Percentiles rank a stretch among this genome's conserved stretches.
These are phyloP conservation scores for Drosophila lacteicornis DNA, from an alignment of 1,140 invertebrate genomes.

Conservation along the genomic window DNA sequence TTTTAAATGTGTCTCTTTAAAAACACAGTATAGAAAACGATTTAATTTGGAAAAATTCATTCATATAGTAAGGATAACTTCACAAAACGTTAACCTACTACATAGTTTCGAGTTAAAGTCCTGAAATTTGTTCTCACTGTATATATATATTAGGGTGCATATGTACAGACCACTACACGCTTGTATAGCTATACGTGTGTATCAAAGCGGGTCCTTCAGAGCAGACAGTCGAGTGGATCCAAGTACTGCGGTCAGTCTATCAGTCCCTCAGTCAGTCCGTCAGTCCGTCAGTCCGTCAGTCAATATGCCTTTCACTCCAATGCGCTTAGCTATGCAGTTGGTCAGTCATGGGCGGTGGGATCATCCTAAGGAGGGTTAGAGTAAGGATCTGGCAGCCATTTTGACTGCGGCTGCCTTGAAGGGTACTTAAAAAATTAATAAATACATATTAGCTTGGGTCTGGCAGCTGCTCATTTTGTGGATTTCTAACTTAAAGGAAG, in stretches of 20 bases:
- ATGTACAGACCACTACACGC: constrained; percentile 5
- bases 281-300: constrained; percentile 48
- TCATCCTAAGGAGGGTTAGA: background rate
- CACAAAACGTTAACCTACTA: too few species aligned
- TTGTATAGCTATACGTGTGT: constrained; percentile 17
- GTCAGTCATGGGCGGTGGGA: constrained; percentile 21
- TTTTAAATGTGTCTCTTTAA: too few species aligned
- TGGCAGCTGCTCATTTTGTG: background rate
- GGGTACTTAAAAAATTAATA: constrained; percentile 45
- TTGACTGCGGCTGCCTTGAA: constrained; percentile 45
- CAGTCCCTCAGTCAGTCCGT: constrained; percentile 7
- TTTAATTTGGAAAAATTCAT: too few species aligned
- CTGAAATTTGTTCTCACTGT: background rate
- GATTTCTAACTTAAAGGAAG: background rate
- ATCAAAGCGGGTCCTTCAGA: constrained; percentile 72
- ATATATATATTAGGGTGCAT: constrained; percentile 6
- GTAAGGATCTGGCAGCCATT: constrained; percentile 46
- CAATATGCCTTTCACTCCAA: constrained; percentile 57
- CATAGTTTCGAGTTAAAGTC: too few species aligned
- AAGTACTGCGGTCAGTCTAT: constrained; percentile 72
- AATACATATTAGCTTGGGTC: constrained; percentile 3
- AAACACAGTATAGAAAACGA: too few species aligned
- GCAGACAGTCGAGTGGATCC: constrained; percentile 74
- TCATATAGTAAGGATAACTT: too few species aligned
- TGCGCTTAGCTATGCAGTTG: constrained; percentile 70